These are phyloP conservation scores for Telenomus remus DNA, from an alignment of 1,140 invertebrate genomes.

Conservation along the genomic window DNA sequence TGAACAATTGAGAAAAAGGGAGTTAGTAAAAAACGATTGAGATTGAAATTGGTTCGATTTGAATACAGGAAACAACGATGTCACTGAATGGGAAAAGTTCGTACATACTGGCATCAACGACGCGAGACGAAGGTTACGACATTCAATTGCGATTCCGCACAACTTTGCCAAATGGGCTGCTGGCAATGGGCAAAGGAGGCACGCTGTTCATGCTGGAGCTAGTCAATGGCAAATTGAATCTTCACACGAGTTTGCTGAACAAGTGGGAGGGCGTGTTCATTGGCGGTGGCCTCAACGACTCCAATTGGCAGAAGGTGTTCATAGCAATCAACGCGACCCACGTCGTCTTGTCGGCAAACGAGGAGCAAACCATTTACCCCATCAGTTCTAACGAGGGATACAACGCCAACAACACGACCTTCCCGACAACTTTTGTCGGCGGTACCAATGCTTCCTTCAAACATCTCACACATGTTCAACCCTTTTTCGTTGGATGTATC, in stretches of 20 bases:
- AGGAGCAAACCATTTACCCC: constrained; percentile 91
- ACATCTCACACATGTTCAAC: constrained; percentile 81
- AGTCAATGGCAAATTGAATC: constrained; percentile 86
- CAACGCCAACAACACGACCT: constrained; percentile 84
- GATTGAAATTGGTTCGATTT: no score
- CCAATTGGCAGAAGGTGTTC: constrained; percentile 91
- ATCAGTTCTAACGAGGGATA: constrained; percentile 85
- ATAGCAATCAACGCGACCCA: constrained; percentile 91
- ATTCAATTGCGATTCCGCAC: constrained; percentile 93
- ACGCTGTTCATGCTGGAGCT: constrained; percentile 90
- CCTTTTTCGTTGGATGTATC: constrained; percentile 90
- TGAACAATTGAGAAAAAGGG: background rate
- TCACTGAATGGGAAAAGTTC: constrained; percentile 85
- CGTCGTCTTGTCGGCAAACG: constrained; percentile 88
- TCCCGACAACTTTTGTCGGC: constrained; percentile 87
- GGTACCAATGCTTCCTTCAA: constrained; percentile 82
- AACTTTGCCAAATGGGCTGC: constrained; percentile 88
- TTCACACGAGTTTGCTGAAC: constrained; percentile 89
- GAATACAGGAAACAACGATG: constrained; percentile 84
- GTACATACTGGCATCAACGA: constrained; percentile 85
- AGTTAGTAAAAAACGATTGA: no score
- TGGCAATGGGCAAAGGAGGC: constrained; percentile 88
- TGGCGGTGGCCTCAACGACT: constrained; percentile 87
- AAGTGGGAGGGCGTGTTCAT: constrained; percentile 93
- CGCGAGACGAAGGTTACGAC: constrained; percentile 89